Evolutionary conservation across 2,888 invertebrate genomes (phyloP).

Genomic region (Metopia argyrocephala): DNA sequence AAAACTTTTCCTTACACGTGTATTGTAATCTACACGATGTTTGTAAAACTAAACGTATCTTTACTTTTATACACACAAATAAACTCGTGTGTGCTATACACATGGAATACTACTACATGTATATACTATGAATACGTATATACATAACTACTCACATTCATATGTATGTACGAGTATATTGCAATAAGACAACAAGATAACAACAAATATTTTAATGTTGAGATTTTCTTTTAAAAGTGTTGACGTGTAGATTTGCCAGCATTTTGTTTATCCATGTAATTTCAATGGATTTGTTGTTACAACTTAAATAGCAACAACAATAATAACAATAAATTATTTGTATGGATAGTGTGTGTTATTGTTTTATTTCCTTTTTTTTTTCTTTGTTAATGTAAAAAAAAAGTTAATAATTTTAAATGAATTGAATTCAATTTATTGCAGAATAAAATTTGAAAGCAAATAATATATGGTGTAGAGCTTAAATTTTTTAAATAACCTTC

Average conservation of each 20-base stretch:
- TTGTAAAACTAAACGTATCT: too few relatives aligned
- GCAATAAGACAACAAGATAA: background rate
- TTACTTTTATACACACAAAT: too few relatives aligned
- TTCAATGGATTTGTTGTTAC: conserved; percentile 48
- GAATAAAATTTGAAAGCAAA: too few relatives aligned
- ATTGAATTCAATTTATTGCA: conserved; percentile 51
- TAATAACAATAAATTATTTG: conserved; percentile 4
- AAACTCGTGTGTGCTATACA: too few relatives aligned
- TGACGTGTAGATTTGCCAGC: conserved; percentile 63
- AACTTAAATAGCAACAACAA: conserved; percentile 13
- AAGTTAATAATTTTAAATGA: conserved; percentile 53
- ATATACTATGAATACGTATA: background rate
- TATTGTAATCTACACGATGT: conserved; percentile 18
- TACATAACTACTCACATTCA: too few relatives aligned
- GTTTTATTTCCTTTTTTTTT: conserved; percentile 39
- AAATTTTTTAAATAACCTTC: too few relatives aligned
- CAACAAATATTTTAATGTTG: background rate
- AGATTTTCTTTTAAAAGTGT: conserved; percentile 60
- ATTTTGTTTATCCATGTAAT: conserved; percentile 51
- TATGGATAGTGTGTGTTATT: background rate
- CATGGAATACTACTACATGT: background rate
- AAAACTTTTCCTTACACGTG: too few relatives aligned
- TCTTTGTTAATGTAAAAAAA: background rate
- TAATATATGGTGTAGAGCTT: too few relatives aligned
- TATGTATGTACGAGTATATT: background rate